Evolutionary conservation across 1,140 invertebrate species (phyloP), one percentile per base, ranked within the genome.

Genomic region (Dendroctonus ponderosae): DNA sequence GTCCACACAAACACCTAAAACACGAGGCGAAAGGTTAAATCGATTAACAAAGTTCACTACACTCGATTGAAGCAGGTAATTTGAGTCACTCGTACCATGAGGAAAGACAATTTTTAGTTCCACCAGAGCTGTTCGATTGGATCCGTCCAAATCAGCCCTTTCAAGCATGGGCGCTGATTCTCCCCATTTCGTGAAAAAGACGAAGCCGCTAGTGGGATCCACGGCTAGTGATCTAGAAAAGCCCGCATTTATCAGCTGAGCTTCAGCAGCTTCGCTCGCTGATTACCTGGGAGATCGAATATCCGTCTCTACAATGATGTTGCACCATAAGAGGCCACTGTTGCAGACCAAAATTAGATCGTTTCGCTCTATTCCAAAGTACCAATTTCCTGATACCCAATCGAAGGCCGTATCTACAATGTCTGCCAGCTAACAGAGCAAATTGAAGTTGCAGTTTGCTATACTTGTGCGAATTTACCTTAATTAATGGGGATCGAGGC

Each of bases 301-400:
- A 59, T 86, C 82, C 61, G 86, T 80, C 63, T 94, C 82, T 26
- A 94, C 79, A 51, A 86, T 74, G 64, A 90, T 83, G 62, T 86
- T 83, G 79, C 90, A 89, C 78, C 83, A 82, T 60, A 78, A 78
- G 76, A 90, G 82, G 40, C 80, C 79, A 70, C 80, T 81, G 62
- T 82, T 85, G 80, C 86, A 96, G 70, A 87, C 81, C 26, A 26
- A 26, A 26, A 26, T 26, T 80, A 86, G 73, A 92, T 83, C 79
- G 86, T 80, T 80, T 91, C 84, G 75, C 87, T 79, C 71, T 83
- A 80, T 79, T 87, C 85, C 79, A 71, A 95, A 86, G 80, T 96
- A 97, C 85, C 93, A 89, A 78, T 92, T 93, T 66, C 86, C 84
- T 42, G 89, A 85, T 14, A 95, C 80, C 93, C 93, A 96, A 78